Base-by-base conservation (phyloP, 2,113 vertebrate species). In the Corythornis madagascariensis region DNA sequence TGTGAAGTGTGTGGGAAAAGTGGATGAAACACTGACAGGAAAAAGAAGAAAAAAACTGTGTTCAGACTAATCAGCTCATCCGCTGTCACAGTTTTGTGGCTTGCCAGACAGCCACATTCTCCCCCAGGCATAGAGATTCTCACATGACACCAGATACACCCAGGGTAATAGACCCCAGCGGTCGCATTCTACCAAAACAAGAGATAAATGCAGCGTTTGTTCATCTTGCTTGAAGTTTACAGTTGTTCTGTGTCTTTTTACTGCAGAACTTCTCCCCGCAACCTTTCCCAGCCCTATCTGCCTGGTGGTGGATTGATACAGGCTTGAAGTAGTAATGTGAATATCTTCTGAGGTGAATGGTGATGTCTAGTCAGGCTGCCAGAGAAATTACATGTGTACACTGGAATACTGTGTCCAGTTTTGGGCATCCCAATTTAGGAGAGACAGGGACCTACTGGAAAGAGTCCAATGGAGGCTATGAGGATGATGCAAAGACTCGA, bases 11-110 rank as follows among this genome's bases (percentile, higher is more conserved):
- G 90, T 88, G 88, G 57, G 66, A 81, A 94, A 90, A 78, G 24
- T 14, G 15, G 45, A 53, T 57, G 74, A 91, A 55, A 80, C 35
- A 16, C 28, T 87, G 13, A 11, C 59, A 28, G 67, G 57, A 42
- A 38, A 67, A 90, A 59, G 10, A 26, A 65, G 67, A 63, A 88
- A 60, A 63, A 63, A 57, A 21, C 93, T 72, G 53, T 86, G 40
- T 81, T 75, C 77, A 78, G 65, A 33, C 45, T 92, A 83, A 93
- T 93, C 73, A 38, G 69, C 78, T 78, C 66, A 87, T 92, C 90
- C 81, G 88, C 10, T 1, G 0, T 16, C 47, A 22, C 16, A 11
- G 40, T 88, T 61, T 4, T 31, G 75, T 47, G 43, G 57, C 3
- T 1, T 67, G 55, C 61, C 31, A 11, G 57, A 14, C 6, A 61